Percentiles rank a stretch among this genome's conserved stretches.
Evolutionary conservation across 2,797 vertebrate species (phyloP).

Genomic region (Neoniphon sammara): DNA sequence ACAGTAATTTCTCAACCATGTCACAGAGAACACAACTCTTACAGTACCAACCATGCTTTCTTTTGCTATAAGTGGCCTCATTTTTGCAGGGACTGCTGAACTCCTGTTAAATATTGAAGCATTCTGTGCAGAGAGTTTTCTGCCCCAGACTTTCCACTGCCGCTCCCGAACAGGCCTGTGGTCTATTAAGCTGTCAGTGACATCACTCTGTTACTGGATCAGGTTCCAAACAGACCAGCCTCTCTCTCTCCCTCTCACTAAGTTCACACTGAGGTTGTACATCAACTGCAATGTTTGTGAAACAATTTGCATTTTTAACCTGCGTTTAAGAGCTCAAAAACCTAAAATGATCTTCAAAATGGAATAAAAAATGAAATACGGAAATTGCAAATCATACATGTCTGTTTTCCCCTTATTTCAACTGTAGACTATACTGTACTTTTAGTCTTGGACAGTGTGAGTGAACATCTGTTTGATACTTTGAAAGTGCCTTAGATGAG

Average conservation of each 20-base stretch:
- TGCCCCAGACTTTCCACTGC: conserved; percentile 69
- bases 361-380: background rate
- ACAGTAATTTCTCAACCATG: too few species aligned
- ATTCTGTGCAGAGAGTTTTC: conserved; percentile 31
- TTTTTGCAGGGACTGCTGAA: conserved; percentile 15
- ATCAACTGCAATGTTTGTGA: background rate
- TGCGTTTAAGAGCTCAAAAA: background rate
- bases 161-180: conserved; percentile 56
- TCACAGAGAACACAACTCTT: too few species aligned
- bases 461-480: background rate
- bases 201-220: conserved; percentile 59
- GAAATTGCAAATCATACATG: too few species aligned
- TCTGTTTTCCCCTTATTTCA: too few species aligned
- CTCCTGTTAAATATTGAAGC: conserved; percentile 45
- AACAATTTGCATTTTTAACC: conserved; percentile 8
- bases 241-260: background rate
- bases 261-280: conserved; percentile 36
- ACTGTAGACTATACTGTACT: background rate
- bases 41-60: background rate
- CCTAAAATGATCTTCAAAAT: background rate
- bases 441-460: background rate
- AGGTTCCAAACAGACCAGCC: conserved; percentile 42
- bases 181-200: conserved; percentile 65
- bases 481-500: background rate
- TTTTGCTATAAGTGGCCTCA: background rate